phyloP scores from a whole-genome alignment of 1,140 invertebrate species.

The Theocolax elegans region DNA sequence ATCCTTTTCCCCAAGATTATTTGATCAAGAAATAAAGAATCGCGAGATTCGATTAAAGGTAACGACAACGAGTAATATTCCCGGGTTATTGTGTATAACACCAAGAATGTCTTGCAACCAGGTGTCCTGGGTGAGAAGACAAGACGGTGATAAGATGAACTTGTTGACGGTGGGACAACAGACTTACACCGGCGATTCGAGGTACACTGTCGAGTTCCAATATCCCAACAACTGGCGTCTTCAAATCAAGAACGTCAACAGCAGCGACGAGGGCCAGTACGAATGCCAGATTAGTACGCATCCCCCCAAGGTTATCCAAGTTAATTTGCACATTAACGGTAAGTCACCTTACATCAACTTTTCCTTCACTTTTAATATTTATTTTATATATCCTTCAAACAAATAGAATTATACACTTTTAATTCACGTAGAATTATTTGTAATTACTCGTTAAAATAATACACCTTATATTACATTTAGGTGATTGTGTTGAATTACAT shows the following conservation, averaged over 20 bases:
- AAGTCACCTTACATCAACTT: too few species aligned
- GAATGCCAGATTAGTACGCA: constrained; percentile 83
- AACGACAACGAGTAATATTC: not conserved
- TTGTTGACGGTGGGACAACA: constrained; percentile 76
- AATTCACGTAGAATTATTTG: too few species aligned
- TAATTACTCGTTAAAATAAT: too few species aligned
- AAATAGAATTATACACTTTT: too few species aligned
- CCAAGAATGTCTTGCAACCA: constrained; percentile 53
- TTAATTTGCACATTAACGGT: constrained; percentile 80
- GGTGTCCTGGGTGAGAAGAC: constrained; percentile 79
- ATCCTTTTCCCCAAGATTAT: too few species aligned
- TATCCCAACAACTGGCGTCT: constrained; percentile 83
- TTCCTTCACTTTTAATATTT: too few species aligned
- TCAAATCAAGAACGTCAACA: constrained; percentile 75
- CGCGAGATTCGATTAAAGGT: constrained; percentile 3
- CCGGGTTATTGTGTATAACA: not conserved
- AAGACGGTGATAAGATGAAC: constrained; percentile 73
- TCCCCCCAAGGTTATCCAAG: constrained; percentile 78
- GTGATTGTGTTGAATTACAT: too few species aligned
- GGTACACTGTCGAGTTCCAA: constrained; percentile 79
- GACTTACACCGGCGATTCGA: constrained; percentile 79
- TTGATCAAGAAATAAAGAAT: constrained; percentile 12
- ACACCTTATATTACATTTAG: too few species aligned
- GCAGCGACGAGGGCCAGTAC: constrained; percentile 78
- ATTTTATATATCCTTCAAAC: too few species aligned